Percentiles rank a stretch among this genome's conserved stretches.
These are phyloP conservation scores for Berghia stephanieae DNA, from an alignment of 1,140 invertebrate genomes.

Conservation along the genomic window DNA sequence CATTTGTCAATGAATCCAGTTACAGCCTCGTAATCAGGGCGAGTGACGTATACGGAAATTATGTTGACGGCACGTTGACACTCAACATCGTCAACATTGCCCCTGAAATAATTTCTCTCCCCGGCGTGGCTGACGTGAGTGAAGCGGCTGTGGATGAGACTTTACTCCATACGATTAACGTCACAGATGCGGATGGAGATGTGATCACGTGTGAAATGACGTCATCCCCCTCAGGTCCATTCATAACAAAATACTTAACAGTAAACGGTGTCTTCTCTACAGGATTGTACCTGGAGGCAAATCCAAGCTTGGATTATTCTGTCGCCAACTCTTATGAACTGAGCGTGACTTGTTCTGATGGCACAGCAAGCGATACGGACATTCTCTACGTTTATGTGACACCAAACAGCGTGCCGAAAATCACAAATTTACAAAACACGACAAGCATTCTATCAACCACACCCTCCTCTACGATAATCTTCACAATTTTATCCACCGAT, in stretches of 20 bases:
- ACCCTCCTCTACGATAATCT: not conserved
- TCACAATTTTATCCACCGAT: not conserved
- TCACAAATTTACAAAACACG: too few species aligned
- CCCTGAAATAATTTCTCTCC: not conserved
- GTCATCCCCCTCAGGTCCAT: not conserved
- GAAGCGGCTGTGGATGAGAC: slow-evolving; percentile 4
- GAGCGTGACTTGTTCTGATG: not conserved
- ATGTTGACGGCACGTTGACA: not conserved
- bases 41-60: not conserved
- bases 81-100: not conserved
- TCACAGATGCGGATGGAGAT: not conserved
- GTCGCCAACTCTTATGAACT: not conserved
- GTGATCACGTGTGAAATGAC: not conserved
- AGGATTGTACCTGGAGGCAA: not conserved
- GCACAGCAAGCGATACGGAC: not conserved
- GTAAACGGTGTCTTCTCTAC: too few species aligned
- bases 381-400: not conserved
- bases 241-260: not conserved
- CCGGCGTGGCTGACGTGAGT: not conserved
- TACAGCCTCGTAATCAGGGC: too few species aligned
- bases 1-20: too few species aligned
- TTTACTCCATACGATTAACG: not conserved
- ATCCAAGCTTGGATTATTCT: not conserved
- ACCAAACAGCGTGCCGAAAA: not conserved
- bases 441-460: too few species aligned